phyloP scores from a whole-genome alignment of 1,140 invertebrate genomes.

The Spodoptera frugiperda region DNA sequence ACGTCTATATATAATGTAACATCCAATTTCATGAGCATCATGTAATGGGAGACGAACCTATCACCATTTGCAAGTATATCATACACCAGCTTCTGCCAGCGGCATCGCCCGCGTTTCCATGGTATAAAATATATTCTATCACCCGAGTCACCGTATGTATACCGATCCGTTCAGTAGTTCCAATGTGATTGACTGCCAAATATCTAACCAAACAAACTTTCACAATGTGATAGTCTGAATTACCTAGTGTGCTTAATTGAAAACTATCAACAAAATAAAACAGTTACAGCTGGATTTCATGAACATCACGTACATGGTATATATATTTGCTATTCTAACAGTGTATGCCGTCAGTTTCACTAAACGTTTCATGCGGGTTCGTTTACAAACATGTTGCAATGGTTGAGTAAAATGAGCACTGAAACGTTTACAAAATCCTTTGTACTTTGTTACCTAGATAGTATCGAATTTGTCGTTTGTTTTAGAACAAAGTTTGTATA shows the following conservation, averaged over 20 bases:
- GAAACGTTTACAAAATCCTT: slow-evolving; percentile 12
- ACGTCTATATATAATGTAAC: no score
- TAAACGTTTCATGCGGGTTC: slow-evolving; percentile 10
- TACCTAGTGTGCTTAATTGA: no score
- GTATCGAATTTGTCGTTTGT: background rate
- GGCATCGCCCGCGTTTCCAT: no score
- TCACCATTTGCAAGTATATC: no score
- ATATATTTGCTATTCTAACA: slow-evolving; percentile 28
- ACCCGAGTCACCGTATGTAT: no score
- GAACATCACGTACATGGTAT: background rate
- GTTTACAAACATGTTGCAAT: slow-evolving; percentile 23
- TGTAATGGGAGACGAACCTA: background rate
- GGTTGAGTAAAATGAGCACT: background rate
- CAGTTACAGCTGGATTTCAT: background rate
- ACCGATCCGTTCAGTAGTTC: no score
- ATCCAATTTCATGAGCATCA: background rate
- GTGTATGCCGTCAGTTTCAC: slow-evolving; percentile 32
- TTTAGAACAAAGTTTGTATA: no score
- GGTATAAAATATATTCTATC: no score
- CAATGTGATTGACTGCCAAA: no score
- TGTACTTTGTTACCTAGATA: background rate
- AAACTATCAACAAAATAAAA: background rate
- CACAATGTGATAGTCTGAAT: no score
- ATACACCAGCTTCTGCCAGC: no score
- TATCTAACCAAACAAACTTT: no score